Evolutionary conservation across 2,888 invertebrate genomes (phyloP).

Genomic region (Dendrolimus houi): DNA sequence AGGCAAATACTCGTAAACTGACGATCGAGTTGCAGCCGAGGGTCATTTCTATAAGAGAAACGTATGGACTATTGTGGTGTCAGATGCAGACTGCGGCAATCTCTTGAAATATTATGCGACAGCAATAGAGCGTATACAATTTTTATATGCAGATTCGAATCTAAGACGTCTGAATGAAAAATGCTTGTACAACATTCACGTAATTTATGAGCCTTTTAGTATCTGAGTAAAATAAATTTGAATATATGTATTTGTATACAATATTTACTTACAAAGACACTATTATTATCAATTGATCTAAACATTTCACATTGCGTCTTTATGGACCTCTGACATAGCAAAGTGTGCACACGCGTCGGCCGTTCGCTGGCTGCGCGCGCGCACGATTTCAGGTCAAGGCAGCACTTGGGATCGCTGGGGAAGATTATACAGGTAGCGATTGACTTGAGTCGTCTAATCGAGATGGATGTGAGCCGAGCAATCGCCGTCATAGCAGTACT

Average conservation of each 20-base stretch:
- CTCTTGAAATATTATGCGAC: constrained; percentile 11
- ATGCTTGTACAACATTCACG: not conserved
- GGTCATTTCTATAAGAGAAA: constrained; percentile 37
- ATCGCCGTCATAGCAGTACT: no score
- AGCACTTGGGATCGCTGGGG: constrained; percentile 46
- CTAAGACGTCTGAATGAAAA: not conserved
- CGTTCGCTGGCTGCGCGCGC: constrained; percentile 25
- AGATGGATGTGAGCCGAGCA: not conserved
- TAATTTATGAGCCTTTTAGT: not conserved
- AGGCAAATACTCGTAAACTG: constrained; percentile 12
- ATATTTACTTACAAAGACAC: no score
- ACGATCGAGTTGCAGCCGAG: constrained; percentile 10
- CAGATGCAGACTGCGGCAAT: constrained; percentile 28
- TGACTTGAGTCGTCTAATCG: not conserved
- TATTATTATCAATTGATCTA: not conserved
- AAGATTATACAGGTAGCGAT: constrained; percentile 29
- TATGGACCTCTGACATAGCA: constrained; percentile 34
- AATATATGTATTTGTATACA: no score
- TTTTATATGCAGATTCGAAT: not conserved
- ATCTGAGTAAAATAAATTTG: not conserved
- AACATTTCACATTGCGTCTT: constrained; percentile 13
- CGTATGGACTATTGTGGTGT: constrained; percentile 57
- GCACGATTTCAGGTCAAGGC: constrained; percentile 70
- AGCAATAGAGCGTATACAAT: not conserved
- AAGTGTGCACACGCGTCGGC: constrained; percentile 34